Percentiles rank a stretch among this genome's conserved stretches.
These are phyloP conservation scores for Ramphastos sulfuratus DNA, from an alignment of 2,113 vertebrate species.

Conservation along the genomic window DNA sequence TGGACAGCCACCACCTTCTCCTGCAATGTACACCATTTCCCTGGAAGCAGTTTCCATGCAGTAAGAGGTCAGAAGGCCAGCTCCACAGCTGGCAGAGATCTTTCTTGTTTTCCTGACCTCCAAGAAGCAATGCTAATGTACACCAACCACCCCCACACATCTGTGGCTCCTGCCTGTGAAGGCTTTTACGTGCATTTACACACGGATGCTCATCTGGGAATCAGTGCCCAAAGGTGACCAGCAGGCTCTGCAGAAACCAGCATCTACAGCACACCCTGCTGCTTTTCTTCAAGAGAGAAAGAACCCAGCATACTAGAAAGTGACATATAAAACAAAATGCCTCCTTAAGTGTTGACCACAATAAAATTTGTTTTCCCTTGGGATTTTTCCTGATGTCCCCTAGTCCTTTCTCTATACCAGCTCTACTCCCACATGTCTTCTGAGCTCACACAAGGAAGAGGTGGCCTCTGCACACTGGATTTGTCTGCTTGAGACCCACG, in stretches of 20 bases:
- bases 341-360: neutral
- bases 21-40: neutral
- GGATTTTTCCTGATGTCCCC: neutral
- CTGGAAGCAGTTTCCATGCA: neutral
- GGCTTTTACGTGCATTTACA: neutral
- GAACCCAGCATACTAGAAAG: neutral
- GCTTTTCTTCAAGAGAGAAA: neutral
- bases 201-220: rapidly evolving
- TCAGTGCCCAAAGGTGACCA: neutral
- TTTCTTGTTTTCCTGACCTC: neutral
- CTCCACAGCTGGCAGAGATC: neutral
- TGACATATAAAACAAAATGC: neutral
- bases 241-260: neutral
- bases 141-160: rapidly evolving
- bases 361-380: neutral
- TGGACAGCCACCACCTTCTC: neutral
- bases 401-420: neutral
- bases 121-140: neutral
- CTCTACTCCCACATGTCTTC: rapidly evolving
- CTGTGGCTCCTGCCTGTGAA: neutral
- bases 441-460: neutral
- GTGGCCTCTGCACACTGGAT: rapidly evolving
- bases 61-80: neutral
- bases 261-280: neutral
- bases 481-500: rapidly evolving